phyloP scores from a whole-genome alignment of 2,797 vertebrate genomes.

The Octomys mimax region DNA sequence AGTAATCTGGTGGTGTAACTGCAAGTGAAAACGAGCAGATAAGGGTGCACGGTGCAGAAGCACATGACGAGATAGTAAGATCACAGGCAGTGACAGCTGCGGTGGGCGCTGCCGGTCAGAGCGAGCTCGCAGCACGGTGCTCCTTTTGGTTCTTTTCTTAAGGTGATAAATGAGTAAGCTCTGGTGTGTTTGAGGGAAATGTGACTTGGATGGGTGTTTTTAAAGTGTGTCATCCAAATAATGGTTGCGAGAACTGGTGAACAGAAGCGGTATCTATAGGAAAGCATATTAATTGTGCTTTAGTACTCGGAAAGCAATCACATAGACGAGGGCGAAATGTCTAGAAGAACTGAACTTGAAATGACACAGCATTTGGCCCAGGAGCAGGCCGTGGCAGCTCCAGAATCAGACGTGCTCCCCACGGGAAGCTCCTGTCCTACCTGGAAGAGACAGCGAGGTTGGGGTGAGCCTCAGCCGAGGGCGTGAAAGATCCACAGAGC shows the following conservation, averaged over 20 bases:
- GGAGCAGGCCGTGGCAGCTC: neutral
- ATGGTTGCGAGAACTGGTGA: neutral
- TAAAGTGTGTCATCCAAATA: neutral
- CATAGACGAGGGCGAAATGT: neutral
- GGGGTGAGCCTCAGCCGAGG: neutral
- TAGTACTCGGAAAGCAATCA: neutral
- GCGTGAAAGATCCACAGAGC: neutral
- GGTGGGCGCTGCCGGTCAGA: neutral
- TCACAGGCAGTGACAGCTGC: neutral
- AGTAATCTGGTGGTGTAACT: slow-evolving; percentile 4
- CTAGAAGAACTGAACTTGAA: neutral
- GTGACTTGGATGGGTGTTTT: neutral
- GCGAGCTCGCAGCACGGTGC: neutral
- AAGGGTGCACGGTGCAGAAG: neutral
- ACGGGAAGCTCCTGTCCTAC: neutral
- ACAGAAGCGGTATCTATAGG: neutral
- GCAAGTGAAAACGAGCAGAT: neutral
- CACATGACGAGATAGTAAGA: neutral
- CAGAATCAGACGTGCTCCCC: neutral
- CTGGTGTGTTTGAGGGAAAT: neutral
- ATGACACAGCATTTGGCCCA: neutral
- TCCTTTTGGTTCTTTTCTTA: neutral
- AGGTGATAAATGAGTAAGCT: neutral
- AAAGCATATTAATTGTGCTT: neutral
- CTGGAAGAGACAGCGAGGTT: neutral